Evolutionary conservation across 2,113 vertebrate genomes (phyloP).

Genomic region (Corapipo altera): DNA sequence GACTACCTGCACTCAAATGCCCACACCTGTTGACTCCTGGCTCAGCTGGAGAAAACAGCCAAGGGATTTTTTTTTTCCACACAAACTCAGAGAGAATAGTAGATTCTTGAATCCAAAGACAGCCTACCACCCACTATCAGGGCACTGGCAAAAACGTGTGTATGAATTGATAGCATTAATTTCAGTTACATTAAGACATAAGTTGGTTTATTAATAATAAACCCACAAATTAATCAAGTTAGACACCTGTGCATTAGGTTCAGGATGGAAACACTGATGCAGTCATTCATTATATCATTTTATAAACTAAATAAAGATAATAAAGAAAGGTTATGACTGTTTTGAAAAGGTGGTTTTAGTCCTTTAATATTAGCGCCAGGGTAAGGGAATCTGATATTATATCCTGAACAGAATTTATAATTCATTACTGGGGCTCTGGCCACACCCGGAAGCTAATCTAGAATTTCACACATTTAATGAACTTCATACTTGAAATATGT

Average conservation of each 20-base stretch:
- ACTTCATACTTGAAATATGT: constrained; percentile 76
- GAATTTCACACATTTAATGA: constrained; percentile 81
- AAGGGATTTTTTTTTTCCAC: not conserved
- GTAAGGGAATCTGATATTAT: constrained; percentile 48
- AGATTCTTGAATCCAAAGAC: not conserved
- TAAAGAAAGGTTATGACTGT: not conserved
- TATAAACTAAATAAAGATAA: constrained; percentile 4
- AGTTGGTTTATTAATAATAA: not conserved
- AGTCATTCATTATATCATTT: not conserved
- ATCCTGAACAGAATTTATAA: constrained; percentile 61
- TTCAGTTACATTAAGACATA: not conserved
- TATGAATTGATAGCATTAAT: not conserved
- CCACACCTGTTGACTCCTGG: not conserved
- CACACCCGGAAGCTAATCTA: constrained; percentile 75
- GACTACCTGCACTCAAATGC: not conserved
- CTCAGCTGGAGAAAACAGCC: not conserved
- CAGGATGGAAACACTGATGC: not conserved
- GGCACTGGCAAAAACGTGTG: not conserved
- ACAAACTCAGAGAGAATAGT: not conserved
- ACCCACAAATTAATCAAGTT: not conserved
- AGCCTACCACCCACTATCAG: not conserved
- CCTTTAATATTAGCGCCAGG: not conserved
- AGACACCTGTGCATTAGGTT: not conserved
- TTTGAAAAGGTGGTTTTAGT: constrained; percentile 32
- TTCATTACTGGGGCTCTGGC: constrained; percentile 65